phyloP scores from a whole-genome alignment of 2,113 vertebrate species.

The Diphyllodes magnificus region DNA sequence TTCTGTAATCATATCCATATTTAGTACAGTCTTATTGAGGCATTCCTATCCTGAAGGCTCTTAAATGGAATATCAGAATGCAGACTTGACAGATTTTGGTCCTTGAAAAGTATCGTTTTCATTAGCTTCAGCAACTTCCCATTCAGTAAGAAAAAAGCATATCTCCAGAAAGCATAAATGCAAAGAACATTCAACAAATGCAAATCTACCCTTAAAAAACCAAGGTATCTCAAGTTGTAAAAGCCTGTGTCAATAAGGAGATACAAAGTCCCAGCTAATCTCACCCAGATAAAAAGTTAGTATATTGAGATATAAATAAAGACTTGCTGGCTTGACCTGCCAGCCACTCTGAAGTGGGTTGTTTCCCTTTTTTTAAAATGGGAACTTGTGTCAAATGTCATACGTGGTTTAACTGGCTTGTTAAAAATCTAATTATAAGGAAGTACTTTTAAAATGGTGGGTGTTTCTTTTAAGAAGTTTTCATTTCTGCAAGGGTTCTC shows the following conservation, averaged over 20 bases:
- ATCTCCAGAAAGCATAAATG: not conserved
- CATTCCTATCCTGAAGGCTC: not conserved
- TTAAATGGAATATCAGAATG: not conserved
- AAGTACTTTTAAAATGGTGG: constrained; percentile 13
- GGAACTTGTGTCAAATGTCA: not conserved
- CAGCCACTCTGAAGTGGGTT: not conserved
- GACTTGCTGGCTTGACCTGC: not conserved
- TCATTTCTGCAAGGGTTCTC: not conserved
- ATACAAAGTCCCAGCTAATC: not conserved
- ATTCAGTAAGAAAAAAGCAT: not conserved
- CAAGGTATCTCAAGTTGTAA: not conserved
- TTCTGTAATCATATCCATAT: not conserved
- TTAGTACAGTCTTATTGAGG: not conserved
- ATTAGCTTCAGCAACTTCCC: not conserved
- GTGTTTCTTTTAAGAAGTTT: not conserved
- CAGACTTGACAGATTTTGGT: not conserved
- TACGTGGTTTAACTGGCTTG: not conserved
- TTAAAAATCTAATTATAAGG: not conserved
- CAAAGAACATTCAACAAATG: not conserved
- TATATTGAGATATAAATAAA: not conserved
- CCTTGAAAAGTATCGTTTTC: not conserved
- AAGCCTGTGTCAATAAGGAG: not conserved
- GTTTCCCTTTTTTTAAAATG: not conserved
- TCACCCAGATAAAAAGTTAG: not conserved
- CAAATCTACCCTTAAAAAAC: not conserved